These are phyloP conservation scores for Aphidoletes aphidimyza DNA, from an alignment of 2,888 invertebrate species.

Conservation along the genomic window DNA sequence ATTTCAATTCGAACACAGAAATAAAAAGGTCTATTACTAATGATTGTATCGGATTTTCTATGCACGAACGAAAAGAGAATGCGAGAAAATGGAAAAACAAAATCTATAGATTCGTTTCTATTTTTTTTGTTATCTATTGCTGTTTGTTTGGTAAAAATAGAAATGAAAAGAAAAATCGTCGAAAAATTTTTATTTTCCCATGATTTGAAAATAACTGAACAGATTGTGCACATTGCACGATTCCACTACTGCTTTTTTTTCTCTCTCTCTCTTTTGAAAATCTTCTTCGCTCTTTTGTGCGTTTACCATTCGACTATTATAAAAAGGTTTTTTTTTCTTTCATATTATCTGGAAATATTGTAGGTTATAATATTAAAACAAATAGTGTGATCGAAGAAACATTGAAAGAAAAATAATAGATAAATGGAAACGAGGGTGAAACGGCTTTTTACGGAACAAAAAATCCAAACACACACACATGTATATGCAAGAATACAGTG, in stretches of 20 bases:
- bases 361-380: conserved; percentile 9
- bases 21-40: conserved; percentile 32
- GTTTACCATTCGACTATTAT: not conserved
- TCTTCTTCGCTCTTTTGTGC: not conserved
- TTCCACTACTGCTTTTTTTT: conserved; percentile 14
- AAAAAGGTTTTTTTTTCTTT: too few species aligned
- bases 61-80: conserved; percentile 22
- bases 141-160: conserved; percentile 50
- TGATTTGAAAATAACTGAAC: conserved; percentile 47
- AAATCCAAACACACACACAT: too few species aligned
- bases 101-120: too few species aligned
- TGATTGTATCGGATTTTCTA: conserved; percentile 49
- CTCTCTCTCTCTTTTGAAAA: not conserved
- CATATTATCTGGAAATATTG: conserved; percentile 6
- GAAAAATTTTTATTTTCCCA: conserved; percentile 10
- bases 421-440: conserved; percentile 6
- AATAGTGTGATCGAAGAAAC: too few species aligned
- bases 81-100: not conserved
- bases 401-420: not conserved
- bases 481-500: not conserved
- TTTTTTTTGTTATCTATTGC: not conserved
- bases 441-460: too few species aligned
- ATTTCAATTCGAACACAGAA: not conserved
- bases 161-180: not conserved
- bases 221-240: conserved; percentile 49